Base-by-base conservation (phyloP, 2,888 invertebrate genomes). In the Eucera pruinosa region DNA sequence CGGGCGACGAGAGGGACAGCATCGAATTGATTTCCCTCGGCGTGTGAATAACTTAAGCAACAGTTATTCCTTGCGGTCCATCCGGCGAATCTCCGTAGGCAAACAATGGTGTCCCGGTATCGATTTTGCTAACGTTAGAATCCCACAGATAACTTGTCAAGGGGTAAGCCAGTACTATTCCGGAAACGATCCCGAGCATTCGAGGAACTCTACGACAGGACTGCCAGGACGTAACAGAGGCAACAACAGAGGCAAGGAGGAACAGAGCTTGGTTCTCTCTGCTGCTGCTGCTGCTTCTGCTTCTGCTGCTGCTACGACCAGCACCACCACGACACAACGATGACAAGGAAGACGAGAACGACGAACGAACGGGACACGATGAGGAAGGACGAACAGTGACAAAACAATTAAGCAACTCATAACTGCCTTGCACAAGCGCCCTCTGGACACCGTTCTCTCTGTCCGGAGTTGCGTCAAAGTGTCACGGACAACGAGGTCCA, bases 391-490 rank as follows among this genome's bases (percentile, higher is more conserved):
- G 87, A 91, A 91, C 89, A 90, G 91, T 90, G 91, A 91, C 91
- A 90, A 91, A 91, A 92, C 92, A 92, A 91, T 92, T 91, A 91
- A 89, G 89, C 88, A 91, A 91, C 89, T 91, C 91, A 92, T 91
- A 92, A 92, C 92, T 92, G 91, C 90, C 90, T 85, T 77, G 85
- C 81, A 86, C 91, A 86, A 82, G 52, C 91, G 81, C 73, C 84
- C 88, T 86, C 85, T 85, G 87, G 85, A 84, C 86, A 84, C 83
- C 81, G 81, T 83, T 62, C 58, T 77, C 86, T 86, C 78, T 78
- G 82, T 84, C 79, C 82, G 43, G 87, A 90, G 88, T 90, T 89
- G 86, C 88, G 91, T 91, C 91, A 91, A 91, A 91, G 90, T 92
- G 92, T 91, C 92, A 91, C 82, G 78, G 90, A 75, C 92, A 91